Percentiles rank a stretch among this genome's conserved stretches.
These are phyloP conservation scores for Centropyge bicolor DNA, from an alignment of 2,797 vertebrate genomes.

Conservation along the genomic window DNA sequence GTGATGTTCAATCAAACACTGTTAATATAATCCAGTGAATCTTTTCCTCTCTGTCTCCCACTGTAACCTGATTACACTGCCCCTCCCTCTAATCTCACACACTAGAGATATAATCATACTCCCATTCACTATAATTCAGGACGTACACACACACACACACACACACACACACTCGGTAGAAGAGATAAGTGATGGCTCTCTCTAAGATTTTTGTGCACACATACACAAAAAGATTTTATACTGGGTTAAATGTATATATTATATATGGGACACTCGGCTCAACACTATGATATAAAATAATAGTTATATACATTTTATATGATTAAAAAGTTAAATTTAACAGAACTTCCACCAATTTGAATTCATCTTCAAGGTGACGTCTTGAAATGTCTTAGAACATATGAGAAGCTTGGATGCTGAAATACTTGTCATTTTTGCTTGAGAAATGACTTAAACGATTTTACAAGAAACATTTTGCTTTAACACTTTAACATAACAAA, in stretches of 20 bases:
- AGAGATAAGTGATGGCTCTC: slow-evolving; percentile 16
- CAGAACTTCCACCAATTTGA: not conserved
- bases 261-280: not conserved
- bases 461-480: not conserved
- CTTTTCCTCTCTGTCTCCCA: slow-evolving; percentile 51
- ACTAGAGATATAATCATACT: slow-evolving; percentile 57
- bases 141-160: slow-evolving; percentile 18
- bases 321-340: not conserved
- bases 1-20: slow-evolving; percentile 66
- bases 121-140: slow-evolving; percentile 38
- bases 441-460: too few species aligned
- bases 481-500: too few species aligned
- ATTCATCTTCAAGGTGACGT: too few species aligned
- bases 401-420: too few species aligned
- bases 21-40: slow-evolving; percentile 74
- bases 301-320: not conserved
- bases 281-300: not conserved
- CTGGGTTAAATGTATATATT: slow-evolving; percentile 14
- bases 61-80: slow-evolving; percentile 74
- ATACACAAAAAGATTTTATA: slow-evolving; percentile 3
- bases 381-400: too few species aligned
- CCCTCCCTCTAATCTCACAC: slow-evolving; percentile 71
- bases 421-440: too few species aligned
- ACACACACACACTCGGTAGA: not conserved
- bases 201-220: slow-evolving; percentile 28